Base-by-base conservation (phyloP, 2,888 invertebrate genomes). In the Erannis defoliaria region DNA sequence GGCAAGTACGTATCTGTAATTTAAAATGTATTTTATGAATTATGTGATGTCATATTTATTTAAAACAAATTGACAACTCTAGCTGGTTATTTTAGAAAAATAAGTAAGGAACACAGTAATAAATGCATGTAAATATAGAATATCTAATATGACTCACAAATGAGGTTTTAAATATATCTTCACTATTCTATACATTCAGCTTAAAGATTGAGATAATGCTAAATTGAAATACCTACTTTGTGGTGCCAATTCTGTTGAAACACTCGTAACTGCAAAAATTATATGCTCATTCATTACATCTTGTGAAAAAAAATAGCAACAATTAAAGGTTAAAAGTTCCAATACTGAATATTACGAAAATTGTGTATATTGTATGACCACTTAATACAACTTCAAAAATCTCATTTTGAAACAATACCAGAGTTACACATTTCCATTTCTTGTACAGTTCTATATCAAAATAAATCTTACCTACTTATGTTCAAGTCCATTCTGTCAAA, bases 71-170 rank as follows among this genome's bases (percentile, higher is more conserved):
- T 4, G 10, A 26, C 14, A 16, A 5, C n/a, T n/a, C 12, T 1
- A 16, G 16, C 40, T 19, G 18, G 38, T 18, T 29, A 10, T 40
- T 10, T 26, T 8, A 19, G 19, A 53, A 21, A 21, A 6, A 33
- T 40, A 51, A 45, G 2, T 9, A 29, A 31, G 29, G 2, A 16
- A 18, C 29, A 29, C 33, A 57, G 57, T 50, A 49, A 43, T 35
- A 55, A 56, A 43, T 57, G 40, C 42, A 33, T 21, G 31, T 42
- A 21, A 26, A 45, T 29, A 29, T 33, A 31, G 18, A 46, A 46
- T 31, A 46, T 6, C 31, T 31, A 31, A 33, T 46, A 31, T 33
- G 37, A 42, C 29, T 53, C 37, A 12, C 31, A 46, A 46, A 46
- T 31, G 18, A 31, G 31, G 19, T 18, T 29, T 35, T 43, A 45